Conservation (phyloP, 2,797 vertebrate genomes). For the Coranthus polyacanthus region DNA sequence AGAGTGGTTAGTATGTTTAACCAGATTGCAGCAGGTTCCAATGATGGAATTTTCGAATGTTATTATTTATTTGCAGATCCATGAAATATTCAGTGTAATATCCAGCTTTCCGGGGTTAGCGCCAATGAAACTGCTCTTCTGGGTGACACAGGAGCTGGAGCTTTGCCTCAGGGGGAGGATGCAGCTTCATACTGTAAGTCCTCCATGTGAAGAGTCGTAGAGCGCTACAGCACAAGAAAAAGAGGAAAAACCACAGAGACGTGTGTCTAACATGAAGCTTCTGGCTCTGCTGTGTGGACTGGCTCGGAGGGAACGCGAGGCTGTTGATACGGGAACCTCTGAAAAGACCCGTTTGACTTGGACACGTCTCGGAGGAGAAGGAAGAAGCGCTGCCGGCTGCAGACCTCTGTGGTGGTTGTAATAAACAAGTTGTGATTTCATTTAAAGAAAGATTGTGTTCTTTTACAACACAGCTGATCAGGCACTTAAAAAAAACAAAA, state of each 20-base stretch:
- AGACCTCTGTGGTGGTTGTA: neutral
- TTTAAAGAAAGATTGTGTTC: neutral
- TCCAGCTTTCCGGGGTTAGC: neutral
- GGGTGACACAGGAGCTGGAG: slow-evolving; percentile 23
- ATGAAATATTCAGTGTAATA: neutral
- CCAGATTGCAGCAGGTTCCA: neutral
- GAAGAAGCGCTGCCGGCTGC: neutral
- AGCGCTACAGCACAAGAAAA: slow-evolving; percentile 23
- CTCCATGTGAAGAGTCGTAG: slow-evolving; percentile 54
- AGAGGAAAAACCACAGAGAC: slow-evolving; percentile 15
- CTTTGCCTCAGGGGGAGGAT: slow-evolving; percentile 39
- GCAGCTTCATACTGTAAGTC: slow-evolving; percentile 52
- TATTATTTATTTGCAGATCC: neutral
- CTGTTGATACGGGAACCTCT: slow-evolving; percentile 20
- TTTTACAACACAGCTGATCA: slow-evolving; percentile 6
- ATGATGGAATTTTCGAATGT: no score
- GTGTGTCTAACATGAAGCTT: neutral
- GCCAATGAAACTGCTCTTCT: slow-evolving; percentile 19
- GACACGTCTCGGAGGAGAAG: slow-evolving; percentile 17
- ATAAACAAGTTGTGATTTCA: slow-evolving; percentile 8
- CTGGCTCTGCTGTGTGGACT: no score
- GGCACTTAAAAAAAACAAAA: slow-evolving; percentile 4
- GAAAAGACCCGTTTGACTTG: slow-evolving; percentile 15
- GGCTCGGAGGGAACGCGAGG: slow-evolving; percentile 19
- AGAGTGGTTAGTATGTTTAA: neutral